A percentile compares a stretch with the other conserved stretches of the same genome.
These are phyloP conservation scores for Drosophila fulvimacula DNA, from an alignment of 2,888 invertebrate genomes.

Conservation along the genomic window DNA sequence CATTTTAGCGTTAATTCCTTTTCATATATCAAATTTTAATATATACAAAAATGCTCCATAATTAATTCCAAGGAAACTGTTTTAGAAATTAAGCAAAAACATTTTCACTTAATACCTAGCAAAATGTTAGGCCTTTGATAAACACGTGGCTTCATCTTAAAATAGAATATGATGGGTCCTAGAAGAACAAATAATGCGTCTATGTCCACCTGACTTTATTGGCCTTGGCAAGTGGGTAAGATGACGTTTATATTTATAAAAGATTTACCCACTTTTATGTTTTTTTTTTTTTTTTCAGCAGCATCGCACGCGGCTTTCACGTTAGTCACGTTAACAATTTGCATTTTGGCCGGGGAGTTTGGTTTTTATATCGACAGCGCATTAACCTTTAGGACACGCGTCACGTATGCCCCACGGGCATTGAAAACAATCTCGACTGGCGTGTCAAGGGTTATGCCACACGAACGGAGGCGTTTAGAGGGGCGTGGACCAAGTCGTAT, in stretches of 20 bases:
- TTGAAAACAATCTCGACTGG: constrained; percentile 70
- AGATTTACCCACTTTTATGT: constrained; percentile 6
- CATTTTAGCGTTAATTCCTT: not conserved
- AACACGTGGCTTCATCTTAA: not conserved
- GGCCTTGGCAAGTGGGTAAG: constrained; percentile 34
- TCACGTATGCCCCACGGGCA: constrained; percentile 62
- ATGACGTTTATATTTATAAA: constrained; percentile 45
- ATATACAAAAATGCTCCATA: not conserved
- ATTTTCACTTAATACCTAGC: not conserved
- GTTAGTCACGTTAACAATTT: constrained; percentile 77
- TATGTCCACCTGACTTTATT: constrained; percentile 34
- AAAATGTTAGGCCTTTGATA: not conserved
- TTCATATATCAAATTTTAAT: not conserved
- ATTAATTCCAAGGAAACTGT: not conserved
- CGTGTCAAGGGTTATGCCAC: constrained; percentile 63
- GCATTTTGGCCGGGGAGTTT: constrained; percentile 59
- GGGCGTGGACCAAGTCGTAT: constrained; percentile 41
- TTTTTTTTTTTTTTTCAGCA: constrained; percentile 3
- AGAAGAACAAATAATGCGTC: constrained; percentile 18
- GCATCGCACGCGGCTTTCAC: constrained; percentile 46
- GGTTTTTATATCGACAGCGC: constrained; percentile 61
- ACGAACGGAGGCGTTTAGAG: constrained; percentile 17
- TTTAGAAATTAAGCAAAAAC: not conserved
- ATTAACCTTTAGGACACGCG: constrained; percentile 73
- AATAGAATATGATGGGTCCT: not conserved